These are phyloP conservation scores for Tachystola acroxantha DNA, from an alignment of 2,888 invertebrate species.

Conservation along the genomic window DNA sequence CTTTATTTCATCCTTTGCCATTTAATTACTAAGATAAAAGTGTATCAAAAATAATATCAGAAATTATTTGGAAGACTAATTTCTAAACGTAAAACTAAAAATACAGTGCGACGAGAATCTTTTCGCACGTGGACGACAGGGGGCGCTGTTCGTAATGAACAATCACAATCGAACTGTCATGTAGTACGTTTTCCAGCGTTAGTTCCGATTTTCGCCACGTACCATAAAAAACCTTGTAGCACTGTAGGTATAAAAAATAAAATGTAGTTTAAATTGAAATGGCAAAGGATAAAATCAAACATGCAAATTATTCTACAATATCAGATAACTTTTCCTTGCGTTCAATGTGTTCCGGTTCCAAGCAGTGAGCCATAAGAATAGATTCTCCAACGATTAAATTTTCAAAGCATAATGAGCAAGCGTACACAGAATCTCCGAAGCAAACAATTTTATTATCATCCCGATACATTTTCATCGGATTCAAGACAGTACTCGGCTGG, in stretches of 20 bases:
- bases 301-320: slow-evolving; percentile 37
- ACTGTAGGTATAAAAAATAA: background rate
- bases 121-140: too few species aligned
- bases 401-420: slow-evolving; percentile 65
- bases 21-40: too few species aligned
- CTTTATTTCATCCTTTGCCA: background rate
- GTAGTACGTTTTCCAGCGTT: too few species aligned
- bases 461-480: slow-evolving; percentile 67
- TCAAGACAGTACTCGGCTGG: slow-evolving; percentile 62
- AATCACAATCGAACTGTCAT: too few species aligned
- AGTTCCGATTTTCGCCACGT: too few species aligned
- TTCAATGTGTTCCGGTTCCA: slow-evolving; percentile 42
- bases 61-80: background rate
- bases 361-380: slow-evolving; percentile 57
- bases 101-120: too few species aligned
- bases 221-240: too few species aligned
- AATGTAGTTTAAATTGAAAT: background rate
- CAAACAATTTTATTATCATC: slow-evolving; percentile 71
- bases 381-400: slow-evolving; percentile 62
- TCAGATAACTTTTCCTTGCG: slow-evolving; percentile 44
- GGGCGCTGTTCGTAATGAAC: too few species aligned
- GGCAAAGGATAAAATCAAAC: slow-evolving; percentile 10
- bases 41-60: background rate
- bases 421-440: slow-evolving; percentile 63
- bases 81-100: background rate